Base-by-base conservation (phyloP, 2,888 invertebrate genomes). In the Microplitis manilae region DNA sequence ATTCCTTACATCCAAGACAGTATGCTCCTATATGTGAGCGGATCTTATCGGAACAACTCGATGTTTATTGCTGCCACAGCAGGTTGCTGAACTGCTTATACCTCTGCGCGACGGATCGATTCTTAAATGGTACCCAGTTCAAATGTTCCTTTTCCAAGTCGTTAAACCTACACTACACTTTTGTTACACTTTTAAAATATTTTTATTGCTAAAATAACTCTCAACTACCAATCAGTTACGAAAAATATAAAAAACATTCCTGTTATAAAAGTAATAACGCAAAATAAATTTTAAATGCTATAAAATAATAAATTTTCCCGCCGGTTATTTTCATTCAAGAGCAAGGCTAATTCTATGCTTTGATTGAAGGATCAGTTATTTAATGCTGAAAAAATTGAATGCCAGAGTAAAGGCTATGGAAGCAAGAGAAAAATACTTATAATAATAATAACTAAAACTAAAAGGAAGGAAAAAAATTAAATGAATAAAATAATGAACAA, bases 31-130 rank as follows among this genome's bases (percentile, higher is more conserved):
- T 72, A 72, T 61, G 72, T 9, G 41, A 72, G 72, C 62, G 62
- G 72, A 72, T 72, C 72, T 72, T 72, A 72, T 72, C 72, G 72
- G 41, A 72, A 50, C 50, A 50, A 13, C 62, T 64, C 40, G 13
- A 72, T 64, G 64, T 64, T 72, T 62, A 64, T 72, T 72, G 64
- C 64, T 64, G 72, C 64, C 41, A 38, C 64, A 72, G 72, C 72
- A 72, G 64, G 72, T 64, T 72, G 64, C 64, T 64, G 41, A 50
- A 41, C 72, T 64, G 62, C 64, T 64, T 64, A 41, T 50, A 41
- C 40, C 13, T 68, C 38, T 65, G 65, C 30, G 65, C 59, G 70
- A 70, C 59, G 59, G 50, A 70, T 70, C 59, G 30, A 59, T 60
- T 50, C 50, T 38, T 50, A 70, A 70, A 60, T 70, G 69, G 41